These are phyloP conservation scores for Sinelater perroti DNA, from an alignment of 2,888 invertebrate species.

Conservation along the genomic window DNA sequence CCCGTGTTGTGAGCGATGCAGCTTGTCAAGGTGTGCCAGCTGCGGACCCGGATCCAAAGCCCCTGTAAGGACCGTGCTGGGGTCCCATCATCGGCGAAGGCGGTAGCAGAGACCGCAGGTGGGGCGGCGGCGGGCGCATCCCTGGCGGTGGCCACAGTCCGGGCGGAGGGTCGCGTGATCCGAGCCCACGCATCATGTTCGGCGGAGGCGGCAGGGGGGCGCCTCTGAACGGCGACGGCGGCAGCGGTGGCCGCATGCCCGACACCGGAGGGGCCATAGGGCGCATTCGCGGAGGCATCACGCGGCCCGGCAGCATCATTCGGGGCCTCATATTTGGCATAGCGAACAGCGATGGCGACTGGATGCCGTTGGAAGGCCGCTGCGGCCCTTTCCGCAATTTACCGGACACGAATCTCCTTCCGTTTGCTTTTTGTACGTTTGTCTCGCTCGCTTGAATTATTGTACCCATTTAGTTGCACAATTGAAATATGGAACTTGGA, in stretches of 20 bases:
- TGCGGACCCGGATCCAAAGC: constrained; percentile 43
- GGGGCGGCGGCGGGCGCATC: constrained; percentile 46
- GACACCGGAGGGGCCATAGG: constrained; percentile 45
- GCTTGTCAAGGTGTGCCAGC: constrained; percentile 36
- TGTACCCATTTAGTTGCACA: constrained; percentile 43
- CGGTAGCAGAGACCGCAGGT: constrained; percentile 40
- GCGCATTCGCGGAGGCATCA: constrained; percentile 50
- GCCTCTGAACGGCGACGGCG: constrained; percentile 41
- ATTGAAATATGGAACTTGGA: too few relatives aligned
- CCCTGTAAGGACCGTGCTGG: constrained; percentile 34
- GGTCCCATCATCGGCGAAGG: constrained; percentile 46
- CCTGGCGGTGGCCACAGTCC: constrained; percentile 50
- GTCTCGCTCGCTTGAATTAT: constrained; percentile 34
- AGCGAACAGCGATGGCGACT: constrained; percentile 41
- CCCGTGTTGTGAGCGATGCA: constrained; percentile 51
- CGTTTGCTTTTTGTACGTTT: constrained; percentile 36
- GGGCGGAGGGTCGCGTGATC: constrained; percentile 45
- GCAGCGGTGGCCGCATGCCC: constrained; percentile 44
- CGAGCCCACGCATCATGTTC: constrained; percentile 25
- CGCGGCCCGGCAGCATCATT: constrained; percentile 44
- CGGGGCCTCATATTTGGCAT: constrained; percentile 50
- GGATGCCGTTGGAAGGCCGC: constrained; percentile 44
- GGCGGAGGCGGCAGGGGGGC: constrained; percentile 41
- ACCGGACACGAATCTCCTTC: constrained; percentile 35
- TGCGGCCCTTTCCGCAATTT: constrained; percentile 42